phyloP scores from a whole-genome alignment of 2,888 invertebrate species.

The Dascillus cervinus region DNA sequence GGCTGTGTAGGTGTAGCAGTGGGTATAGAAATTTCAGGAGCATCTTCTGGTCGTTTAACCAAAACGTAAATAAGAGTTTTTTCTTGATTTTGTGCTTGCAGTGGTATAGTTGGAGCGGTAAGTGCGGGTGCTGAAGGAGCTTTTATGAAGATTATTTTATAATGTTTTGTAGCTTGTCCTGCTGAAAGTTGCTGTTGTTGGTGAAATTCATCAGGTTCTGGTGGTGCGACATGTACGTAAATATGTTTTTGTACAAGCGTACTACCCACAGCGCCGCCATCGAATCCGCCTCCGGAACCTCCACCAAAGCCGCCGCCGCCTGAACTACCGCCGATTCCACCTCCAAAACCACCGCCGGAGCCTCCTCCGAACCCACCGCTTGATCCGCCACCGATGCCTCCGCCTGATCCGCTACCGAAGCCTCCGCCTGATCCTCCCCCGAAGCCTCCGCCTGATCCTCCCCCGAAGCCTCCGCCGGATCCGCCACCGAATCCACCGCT shows the following conservation, averaged over 20 bases:
- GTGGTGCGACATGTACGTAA: slow-evolving; percentile 82
- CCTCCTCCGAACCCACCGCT: slow-evolving; percentile 36
- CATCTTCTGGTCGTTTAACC: slow-evolving; percentile 82
- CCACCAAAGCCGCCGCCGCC: slow-evolving; percentile 37
- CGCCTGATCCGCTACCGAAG: slow-evolving; percentile 34
- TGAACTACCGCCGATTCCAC: slow-evolving; percentile 45
- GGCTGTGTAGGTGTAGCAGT: slow-evolving; percentile 74
- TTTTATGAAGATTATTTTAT: slow-evolving; percentile 85
- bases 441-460: slow-evolving; percentile 22
- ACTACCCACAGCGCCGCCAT: slow-evolving; percentile 39
- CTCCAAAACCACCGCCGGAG: slow-evolving; percentile 41
- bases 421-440: slow-evolving; percentile 22
- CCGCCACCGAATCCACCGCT: slow-evolving; percentile 7
- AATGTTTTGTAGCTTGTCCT: slow-evolving; percentile 71
- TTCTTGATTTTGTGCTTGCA: slow-evolving; percentile 75
- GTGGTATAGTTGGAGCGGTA: slow-evolving; percentile 67
- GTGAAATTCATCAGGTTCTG: slow-evolving; percentile 64
- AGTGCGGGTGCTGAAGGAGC: slow-evolving; percentile 73
- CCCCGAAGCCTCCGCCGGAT: slow-evolving; percentile 30
- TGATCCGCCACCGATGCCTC: slow-evolving; percentile 45
- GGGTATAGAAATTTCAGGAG: slow-evolving; percentile 71
- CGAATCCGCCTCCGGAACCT: slow-evolving; percentile 43
- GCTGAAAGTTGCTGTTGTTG: slow-evolving; percentile 55
- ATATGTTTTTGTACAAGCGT: slow-evolving; percentile 74
- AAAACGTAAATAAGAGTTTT: slow-evolving; percentile 84